Conservation (phyloP, 2,797 vertebrate species). For the Xyrichtys novacula region DNA sequence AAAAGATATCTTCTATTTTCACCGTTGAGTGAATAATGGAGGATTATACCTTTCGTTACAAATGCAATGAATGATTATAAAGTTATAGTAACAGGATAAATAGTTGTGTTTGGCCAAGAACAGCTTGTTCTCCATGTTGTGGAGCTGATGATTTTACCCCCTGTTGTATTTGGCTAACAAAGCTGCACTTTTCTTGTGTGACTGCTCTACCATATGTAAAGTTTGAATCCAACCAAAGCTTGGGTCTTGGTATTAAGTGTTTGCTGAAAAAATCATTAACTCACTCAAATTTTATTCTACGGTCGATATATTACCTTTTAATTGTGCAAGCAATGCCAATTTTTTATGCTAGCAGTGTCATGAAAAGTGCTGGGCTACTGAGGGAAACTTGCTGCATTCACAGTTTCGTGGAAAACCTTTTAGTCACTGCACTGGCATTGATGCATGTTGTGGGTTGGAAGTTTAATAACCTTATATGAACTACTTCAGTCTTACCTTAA, state of each 20-base stretch:
- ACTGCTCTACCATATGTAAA: slow-evolving; percentile 39
- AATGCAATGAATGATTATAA: neutral
- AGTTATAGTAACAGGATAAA: slow-evolving; percentile 19
- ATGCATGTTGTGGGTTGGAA: neutral
- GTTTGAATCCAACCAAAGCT: slow-evolving; percentile 32
- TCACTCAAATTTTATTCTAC: neutral
- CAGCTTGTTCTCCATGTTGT: slow-evolving; percentile 34
- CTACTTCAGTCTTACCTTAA: neutral
- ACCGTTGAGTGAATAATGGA: neutral
- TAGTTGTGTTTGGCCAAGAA: slow-evolving; percentile 10
- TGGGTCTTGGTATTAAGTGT: neutral
- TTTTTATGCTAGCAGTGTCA: neutral
- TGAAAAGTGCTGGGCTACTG: neutral
- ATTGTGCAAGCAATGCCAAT: neutral
- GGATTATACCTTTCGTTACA: neutral
- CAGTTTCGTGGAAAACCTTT: neutral
- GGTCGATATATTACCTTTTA: neutral
- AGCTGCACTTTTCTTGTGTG: slow-evolving; percentile 26
- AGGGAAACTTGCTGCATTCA: neutral
- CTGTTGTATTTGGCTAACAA: slow-evolving; percentile 35
- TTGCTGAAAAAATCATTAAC: slow-evolving; percentile 4
- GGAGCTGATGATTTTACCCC: slow-evolving; percentile 37
- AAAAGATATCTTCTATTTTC: neutral
- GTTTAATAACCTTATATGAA: neutral
- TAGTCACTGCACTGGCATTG: neutral